Evolutionary conservation across 2,797 vertebrate species (phyloP), one percentile per base, ranked within the genome.

Genomic region (Eospalax fontanierii): DNA sequence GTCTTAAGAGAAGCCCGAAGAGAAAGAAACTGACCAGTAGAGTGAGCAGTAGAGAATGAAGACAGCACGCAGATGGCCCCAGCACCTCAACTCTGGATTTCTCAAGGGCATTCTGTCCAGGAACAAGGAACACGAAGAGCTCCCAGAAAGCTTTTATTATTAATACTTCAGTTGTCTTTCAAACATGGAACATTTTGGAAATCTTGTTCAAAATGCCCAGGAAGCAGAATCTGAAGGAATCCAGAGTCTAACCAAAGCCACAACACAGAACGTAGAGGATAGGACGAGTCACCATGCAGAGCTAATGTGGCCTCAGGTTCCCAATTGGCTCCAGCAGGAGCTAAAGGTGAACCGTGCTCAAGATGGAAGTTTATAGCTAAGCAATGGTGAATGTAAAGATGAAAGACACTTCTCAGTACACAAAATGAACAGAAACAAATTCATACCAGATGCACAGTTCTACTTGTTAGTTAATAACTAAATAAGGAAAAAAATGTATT

Each of bases 141-240:
- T 84, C 54, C 71, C 22, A 35, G 21, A n/a, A 91, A 66, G 12
- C n/a, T n/a, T n/a, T n/a, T 70, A 59, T 80, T 68, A 94, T 50
- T 59, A 83, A 24, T 33, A 68, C 6, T 89, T 81, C 9, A 19
- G 12, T 38, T 75, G 28, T 78, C 46, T 68, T 59, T 92, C 76
- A 94, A 54, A 81, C 30, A 66, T 0, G n/a, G 40, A 84, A 59
- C 59, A 78, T 63, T 94, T 65, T 91, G 61, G 82, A 93, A 68
- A 88, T 65, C 50, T 40, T 66, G 46, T 59, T 50, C 24, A 76
- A 80, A 86, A 71, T 50, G 83, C 30, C 65, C 65, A 54, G 81
- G 68, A 90, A 86, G 83, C 89, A 90, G 30, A 80, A 92, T 84
- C 74, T 54, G 74, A 90, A 90, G 94, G 93, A 96, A 95, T 94